Base-by-base conservation (phyloP, 2,888 invertebrate species). In the Timandra comae region DNA sequence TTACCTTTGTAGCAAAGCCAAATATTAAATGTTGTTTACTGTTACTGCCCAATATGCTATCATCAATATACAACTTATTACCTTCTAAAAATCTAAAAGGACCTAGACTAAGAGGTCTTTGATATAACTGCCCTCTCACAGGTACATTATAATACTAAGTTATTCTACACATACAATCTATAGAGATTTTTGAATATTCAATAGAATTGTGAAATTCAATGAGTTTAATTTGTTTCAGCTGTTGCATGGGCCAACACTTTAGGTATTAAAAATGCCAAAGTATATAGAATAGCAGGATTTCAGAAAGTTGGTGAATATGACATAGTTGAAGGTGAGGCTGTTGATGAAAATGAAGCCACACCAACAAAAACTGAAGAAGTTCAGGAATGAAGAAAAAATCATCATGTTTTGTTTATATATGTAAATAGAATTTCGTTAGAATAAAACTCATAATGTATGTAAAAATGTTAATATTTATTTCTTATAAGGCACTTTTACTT, bases 201-300 rank as follows among this genome's bases (percentile, higher is more conserved):
- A n/a, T n/a, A n/a, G n/a, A n/a, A n/a, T n/a, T n/a, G n/a, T n/a
- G n/a, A 7, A 12, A 2, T 23, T 12, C 13, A 20, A 7, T n/a
- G 10, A n/a, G 9, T 3, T 27, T 21, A 21, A 8, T 21, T 23
- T 4, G 27, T 85, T 86, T 43, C 73, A 91, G 91, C 76, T 42
- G 69, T 71, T 55, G 80, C 87, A 38, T 90, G 88, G 87, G 81
- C 88, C 1, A 82, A 81, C 45, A 78, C 87, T 8, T 64, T 90
- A 40, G 87, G 87, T 34, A 84, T 89, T 31, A 76, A 80, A 51
- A 84, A 90, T 63, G 89, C 89, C 2, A 85, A 78, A 48, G 88
- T 90, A 1, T 75, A 84, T 24, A 80, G 79, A 63, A 63, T 89
- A 57, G 73, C 81, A 23, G 89, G 89, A n/a, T 63, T 88, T 2